Evolutionary conservation across 2,797 vertebrate genomes (phyloP).

Genomic region (Nasua narica): DNA sequence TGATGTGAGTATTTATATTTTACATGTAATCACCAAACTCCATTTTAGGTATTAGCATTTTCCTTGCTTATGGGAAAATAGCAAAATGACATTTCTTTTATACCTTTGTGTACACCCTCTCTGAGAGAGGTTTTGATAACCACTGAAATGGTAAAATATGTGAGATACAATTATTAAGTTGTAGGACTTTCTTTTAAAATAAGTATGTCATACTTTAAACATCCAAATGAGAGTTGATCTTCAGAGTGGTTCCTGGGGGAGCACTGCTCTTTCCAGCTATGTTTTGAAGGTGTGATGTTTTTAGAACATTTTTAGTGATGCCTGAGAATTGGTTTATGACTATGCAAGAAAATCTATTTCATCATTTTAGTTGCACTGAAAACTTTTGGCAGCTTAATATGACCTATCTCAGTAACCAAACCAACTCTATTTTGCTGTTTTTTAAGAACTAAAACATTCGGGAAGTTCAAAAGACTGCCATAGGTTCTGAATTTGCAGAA

Average conservation of each 20-base stretch:
- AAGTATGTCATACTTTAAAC: background rate
- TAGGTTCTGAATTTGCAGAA: slow-evolving; percentile 19
- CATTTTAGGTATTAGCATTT: slow-evolving; percentile 62
- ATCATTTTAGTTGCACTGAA: slow-evolving; percentile 37
- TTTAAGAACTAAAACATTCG: background rate
- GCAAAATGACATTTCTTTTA: slow-evolving; percentile 52
- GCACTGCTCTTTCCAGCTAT: background rate
- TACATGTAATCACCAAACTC: slow-evolving; percentile 42
- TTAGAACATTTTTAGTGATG: background rate
- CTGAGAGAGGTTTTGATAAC: slow-evolving; percentile 68
- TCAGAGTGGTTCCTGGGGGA: slow-evolving; percentile 11
- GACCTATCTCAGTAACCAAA: slow-evolving; percentile 27
- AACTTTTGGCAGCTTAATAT: slow-evolving; percentile 18
- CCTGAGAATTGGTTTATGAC: background rate
- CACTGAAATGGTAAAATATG: slow-evolving; percentile 58
- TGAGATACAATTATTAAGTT: slow-evolving; percentile 48
- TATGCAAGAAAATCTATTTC: slow-evolving; percentile 23
- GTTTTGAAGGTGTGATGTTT: background rate
- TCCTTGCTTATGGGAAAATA: slow-evolving; percentile 57
- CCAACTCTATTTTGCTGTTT: background rate
- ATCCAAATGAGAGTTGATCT: slow-evolving; percentile 38
- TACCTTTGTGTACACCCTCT: slow-evolving; percentile 59
- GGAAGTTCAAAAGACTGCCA: slow-evolving; percentile 22
- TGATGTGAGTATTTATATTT: slow-evolving; percentile 55
- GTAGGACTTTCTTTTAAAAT: slow-evolving; percentile 41